These are phyloP conservation scores for Mactra quadrangularis DNA, from an alignment of 1,140 invertebrate species.

Conservation along the genomic window DNA sequence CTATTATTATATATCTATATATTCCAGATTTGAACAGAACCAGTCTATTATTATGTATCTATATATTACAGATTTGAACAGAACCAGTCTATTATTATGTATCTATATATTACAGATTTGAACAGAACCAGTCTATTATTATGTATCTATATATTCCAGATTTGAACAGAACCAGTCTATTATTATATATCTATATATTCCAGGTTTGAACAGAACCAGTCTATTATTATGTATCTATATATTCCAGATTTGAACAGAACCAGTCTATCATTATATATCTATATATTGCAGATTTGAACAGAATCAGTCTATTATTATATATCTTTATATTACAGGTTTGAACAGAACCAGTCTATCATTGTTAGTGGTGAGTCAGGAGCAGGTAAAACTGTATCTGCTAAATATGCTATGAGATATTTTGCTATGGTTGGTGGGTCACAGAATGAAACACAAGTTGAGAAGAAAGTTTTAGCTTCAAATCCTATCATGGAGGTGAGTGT, in stretches of 20 bases:
- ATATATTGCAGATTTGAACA: too few relatives aligned
- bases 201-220: constrained; percentile 5
- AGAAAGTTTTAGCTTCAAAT: constrained; percentile 97
- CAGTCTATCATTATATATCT: constrained; percentile 99
- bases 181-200: constrained; percentile 45
- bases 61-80: too few relatives aligned
- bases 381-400: constrained; percentile 99
- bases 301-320: constrained; percentile 15
- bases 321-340: constrained; percentile 87
- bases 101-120: neutral
- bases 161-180: constrained; percentile 98
- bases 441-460: constrained; percentile 94
- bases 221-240: constrained; percentile 18
- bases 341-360: constrained; percentile 98
- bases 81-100: constrained; percentile 13
- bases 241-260: constrained; percentile 91
- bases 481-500: constrained; percentile 98
- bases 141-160: constrained; percentile 84
- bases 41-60: constrained; percentile 99
- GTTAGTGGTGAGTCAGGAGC: constrained; percentile 98
- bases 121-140: constrained; percentile 21
- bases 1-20: constrained; percentile 50
- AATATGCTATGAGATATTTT: constrained; percentile 99
- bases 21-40: constrained; percentile 92
- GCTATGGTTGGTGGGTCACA: constrained; percentile 96